phyloP scores from a whole-genome alignment of 2,113 vertebrate genomes.

The Embiotoca jacksoni region DNA sequence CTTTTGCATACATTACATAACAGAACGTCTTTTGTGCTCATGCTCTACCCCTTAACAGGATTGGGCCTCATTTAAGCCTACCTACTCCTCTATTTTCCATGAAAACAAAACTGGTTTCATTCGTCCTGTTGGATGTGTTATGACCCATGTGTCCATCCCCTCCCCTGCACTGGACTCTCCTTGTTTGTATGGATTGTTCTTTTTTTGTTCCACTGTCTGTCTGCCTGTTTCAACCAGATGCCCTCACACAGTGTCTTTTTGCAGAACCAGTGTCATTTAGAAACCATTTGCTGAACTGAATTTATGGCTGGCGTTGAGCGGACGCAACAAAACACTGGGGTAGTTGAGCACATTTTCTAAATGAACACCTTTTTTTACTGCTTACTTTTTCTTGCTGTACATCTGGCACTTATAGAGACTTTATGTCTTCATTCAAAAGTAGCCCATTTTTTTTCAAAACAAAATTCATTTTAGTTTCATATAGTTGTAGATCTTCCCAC shows the following conservation, averaged over 20 bases:
- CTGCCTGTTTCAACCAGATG: constrained; percentile 78
- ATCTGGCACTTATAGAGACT: constrained; percentile 17
- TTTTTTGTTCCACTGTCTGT: constrained; percentile 66
- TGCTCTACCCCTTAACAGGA: constrained; percentile 11
- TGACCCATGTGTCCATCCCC: constrained; percentile 43
- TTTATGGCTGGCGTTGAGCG: constrained; percentile 78
- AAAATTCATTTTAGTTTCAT: constrained; percentile 2
- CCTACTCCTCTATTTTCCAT: constrained; percentile 32
- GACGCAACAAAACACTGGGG: constrained; percentile 76
- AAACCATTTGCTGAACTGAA: constrained; percentile 82
- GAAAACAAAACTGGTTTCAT: constrained; percentile 38
- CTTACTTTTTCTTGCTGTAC: constrained; percentile 42
- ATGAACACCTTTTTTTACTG: constrained; percentile 59
- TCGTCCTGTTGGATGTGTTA: constrained; percentile 56
- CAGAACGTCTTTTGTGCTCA: not conserved
- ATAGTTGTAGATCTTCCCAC: constrained; percentile 14
- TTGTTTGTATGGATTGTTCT: constrained; percentile 70
- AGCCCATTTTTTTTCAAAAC: constrained; percentile 52
- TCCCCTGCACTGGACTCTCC: constrained; percentile 54
- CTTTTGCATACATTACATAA: no score
- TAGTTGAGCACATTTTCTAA: constrained; percentile 81
- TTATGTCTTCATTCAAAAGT: constrained; percentile 36
- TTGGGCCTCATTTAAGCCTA: constrained; percentile 12
- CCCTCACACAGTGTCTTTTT: constrained; percentile 78
- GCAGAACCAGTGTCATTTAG: constrained; percentile 82